Percentiles rank a stretch among this genome's conserved stretches.
phyloP scores from a whole-genome alignment of 2,888 invertebrate species.

The Torymus tubicola region DNA sequence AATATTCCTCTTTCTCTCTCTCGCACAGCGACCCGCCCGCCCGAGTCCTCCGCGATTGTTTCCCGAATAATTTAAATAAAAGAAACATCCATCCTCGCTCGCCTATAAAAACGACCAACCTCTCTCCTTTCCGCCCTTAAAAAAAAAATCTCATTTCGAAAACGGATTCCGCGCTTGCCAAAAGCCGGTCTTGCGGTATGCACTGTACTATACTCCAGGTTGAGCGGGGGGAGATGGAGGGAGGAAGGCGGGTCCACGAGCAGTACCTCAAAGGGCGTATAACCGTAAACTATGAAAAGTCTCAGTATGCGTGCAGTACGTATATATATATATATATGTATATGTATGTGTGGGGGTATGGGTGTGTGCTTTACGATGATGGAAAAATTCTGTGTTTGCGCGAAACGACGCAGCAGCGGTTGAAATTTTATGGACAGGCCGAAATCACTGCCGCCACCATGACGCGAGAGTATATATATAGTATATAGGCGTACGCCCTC shows the following conservation, averaged over 20 bases:
- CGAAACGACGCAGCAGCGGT: conserved; percentile 17
- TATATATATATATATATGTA: not conserved
- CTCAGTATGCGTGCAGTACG: not conserved
- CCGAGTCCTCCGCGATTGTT: too few species aligned
- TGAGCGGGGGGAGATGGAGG: not conserved
- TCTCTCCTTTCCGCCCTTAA: not conserved
- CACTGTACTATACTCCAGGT: not conserved
- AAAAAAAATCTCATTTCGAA: conserved; percentile 39
- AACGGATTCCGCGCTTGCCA: conserved; percentile 35
- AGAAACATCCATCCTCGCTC: not conserved
- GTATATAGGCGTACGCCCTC: not conserved
- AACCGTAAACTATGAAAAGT: conserved; percentile 49
- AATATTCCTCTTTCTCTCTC: too few species aligned
- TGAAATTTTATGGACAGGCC: conserved; percentile 48
- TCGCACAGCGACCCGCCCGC: too few species aligned
- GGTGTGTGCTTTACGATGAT: conserved; percentile 46
- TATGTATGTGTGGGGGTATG: not conserved
- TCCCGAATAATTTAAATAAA: not conserved
- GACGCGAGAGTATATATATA: too few species aligned
- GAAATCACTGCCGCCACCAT: conserved; percentile 25
- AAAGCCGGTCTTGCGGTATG: conserved; percentile 19
- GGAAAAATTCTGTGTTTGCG: conserved; percentile 50
- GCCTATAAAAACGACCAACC: conserved; percentile 14
- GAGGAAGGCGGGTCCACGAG: not conserved
- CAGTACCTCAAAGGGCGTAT: conserved; percentile 41